Conservation (phyloP, 2,113 vertebrate species). For the Crotalus horridus region DNA sequence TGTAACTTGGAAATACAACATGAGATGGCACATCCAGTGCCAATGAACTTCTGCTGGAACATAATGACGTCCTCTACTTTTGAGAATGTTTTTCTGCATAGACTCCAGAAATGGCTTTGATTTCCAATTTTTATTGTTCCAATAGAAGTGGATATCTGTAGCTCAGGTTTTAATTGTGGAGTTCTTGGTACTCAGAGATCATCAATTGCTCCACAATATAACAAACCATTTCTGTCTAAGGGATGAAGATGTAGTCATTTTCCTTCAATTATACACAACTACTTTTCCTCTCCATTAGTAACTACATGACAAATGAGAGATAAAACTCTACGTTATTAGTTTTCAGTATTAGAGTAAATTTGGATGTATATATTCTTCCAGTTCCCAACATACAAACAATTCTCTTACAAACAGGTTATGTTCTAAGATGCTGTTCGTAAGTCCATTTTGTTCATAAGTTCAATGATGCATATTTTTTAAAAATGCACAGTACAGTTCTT, state of each 20-base stretch:
- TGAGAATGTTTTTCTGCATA: background rate
- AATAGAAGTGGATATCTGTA: background rate
- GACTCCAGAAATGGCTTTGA: background rate
- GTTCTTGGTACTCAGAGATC: background rate
- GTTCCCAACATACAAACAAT: background rate
- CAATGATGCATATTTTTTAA: no score
- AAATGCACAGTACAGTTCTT: no score
- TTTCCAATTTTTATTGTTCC: background rate
- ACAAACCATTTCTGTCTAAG: background rate
- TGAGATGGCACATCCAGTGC: background rate
- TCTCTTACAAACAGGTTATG: no score
- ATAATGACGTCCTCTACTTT: background rate
- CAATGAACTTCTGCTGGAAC: background rate
- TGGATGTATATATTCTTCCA: slow-evolving; percentile 14
- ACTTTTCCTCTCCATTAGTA: background rate
- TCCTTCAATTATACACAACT: slow-evolving; percentile 13
- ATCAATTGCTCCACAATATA: background rate
- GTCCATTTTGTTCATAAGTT: no score
- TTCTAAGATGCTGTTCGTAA: background rate
- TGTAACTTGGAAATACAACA: background rate
- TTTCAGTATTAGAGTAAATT: slow-evolving; percentile 7
- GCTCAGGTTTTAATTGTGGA: background rate
- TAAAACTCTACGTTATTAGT: background rate
- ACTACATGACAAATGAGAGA: slow-evolving; percentile 8
- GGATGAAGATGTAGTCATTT: background rate